Percentiles rank a stretch among this genome's conserved stretches.
Conservation (phyloP, 2,888 invertebrate species). For the Lasioglossum vierecki region DNA sequence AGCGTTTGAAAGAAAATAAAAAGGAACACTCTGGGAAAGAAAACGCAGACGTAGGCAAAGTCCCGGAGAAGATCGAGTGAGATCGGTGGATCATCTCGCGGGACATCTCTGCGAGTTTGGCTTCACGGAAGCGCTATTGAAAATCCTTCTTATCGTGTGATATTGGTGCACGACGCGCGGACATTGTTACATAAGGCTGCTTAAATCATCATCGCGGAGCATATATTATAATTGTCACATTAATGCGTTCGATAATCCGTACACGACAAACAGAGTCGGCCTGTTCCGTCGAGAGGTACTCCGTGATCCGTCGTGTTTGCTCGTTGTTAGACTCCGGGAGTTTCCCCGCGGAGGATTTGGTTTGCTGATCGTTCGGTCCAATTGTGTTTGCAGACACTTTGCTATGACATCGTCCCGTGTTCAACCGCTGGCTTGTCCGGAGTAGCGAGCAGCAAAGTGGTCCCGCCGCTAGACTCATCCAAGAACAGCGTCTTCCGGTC, state of each 20-base stretch:
- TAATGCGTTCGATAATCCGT: background rate
- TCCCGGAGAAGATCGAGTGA: background rate
- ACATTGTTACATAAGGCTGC: background rate
- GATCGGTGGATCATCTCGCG: background rate
- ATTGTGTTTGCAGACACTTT: constrained; percentile 37
- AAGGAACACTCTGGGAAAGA: background rate
- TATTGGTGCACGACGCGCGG: background rate
- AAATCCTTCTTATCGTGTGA: background rate
- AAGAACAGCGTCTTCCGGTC: constrained; percentile 68
- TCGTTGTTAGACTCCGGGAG: background rate
- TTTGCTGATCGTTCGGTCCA: background rate
- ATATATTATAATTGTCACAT: background rate
- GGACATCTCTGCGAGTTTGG: background rate
- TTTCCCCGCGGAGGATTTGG: background rate
- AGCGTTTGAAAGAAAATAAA: background rate
- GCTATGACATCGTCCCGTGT: constrained; percentile 25
- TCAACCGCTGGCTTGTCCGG: constrained; percentile 72
- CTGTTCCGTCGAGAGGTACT: background rate
- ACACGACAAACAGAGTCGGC: background rate
- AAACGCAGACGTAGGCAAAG: background rate
- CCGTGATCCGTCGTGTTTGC: background rate
- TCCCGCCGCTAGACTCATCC: constrained; percentile 67
- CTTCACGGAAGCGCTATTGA: background rate
- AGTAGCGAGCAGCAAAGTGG: constrained; percentile 62
- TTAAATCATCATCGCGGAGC: background rate